Percentiles rank a stretch among this genome's conserved stretches.
These are phyloP conservation scores for Callinectes sapidus DNA, from an alignment of 2,888 invertebrate species.

Conservation along the genomic window DNA sequence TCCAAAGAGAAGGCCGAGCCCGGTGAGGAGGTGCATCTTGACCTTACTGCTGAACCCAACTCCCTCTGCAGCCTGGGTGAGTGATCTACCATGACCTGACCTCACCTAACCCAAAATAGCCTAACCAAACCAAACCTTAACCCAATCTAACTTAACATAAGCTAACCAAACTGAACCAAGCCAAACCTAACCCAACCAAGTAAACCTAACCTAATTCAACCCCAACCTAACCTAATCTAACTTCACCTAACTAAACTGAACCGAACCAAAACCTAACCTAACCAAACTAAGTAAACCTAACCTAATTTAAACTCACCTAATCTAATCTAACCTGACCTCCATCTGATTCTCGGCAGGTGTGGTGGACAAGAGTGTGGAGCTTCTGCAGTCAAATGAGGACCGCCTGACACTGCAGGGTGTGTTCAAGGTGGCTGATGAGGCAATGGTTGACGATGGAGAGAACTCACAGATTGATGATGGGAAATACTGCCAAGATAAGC, in stretches of 20 bases:
- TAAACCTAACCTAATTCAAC: not conserved
- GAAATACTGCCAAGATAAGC: conserved; percentile 4
- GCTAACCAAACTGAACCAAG: too few relatives aligned
- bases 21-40: conserved; percentile 56
- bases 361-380: conserved; percentile 62
- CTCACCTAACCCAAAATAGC: not conserved
- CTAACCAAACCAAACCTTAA: not conserved
- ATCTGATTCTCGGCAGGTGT: conserved; percentile 42
- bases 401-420: conserved; percentile 40
- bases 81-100: not conserved
- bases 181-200: too few relatives aligned
- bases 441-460: conserved; percentile 2
- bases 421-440: conserved; percentile 23
- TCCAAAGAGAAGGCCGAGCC: conserved; percentile 53
- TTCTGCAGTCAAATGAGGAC: conserved; percentile 46
- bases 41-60: conserved; percentile 52
- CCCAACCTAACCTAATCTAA: too few relatives aligned
- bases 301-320: too few relatives aligned
- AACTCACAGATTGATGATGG: conserved; percentile 39
- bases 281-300: not conserved
- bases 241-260: too few relatives aligned
- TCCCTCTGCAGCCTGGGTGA: conserved; percentile 65
- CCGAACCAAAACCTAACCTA: not conserved
- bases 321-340: too few relatives aligned
- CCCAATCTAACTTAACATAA: not conserved